Evolutionary conservation across 2,888 invertebrate genomes (phyloP), one percentile per base, ranked within the genome.

Genomic region (Eurois occulta): DNA sequence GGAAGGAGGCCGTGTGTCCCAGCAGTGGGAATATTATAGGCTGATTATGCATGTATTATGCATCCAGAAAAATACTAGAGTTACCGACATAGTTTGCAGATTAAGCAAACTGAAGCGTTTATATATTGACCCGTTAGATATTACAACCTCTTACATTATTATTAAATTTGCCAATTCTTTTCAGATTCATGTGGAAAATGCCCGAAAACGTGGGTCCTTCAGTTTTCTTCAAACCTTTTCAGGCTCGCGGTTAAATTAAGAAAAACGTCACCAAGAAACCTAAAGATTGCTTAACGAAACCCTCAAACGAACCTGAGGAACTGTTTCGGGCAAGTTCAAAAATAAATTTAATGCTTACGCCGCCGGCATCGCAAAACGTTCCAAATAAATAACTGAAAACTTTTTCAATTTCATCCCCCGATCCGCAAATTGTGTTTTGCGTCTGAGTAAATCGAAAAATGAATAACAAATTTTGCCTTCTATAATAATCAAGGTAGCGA

Each of bases 381-480:
- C 92, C 93, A 95, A 95, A 96, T 96, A 96, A 96, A 96, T 95
- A 95, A 95, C 94, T 93, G 93, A 92, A 95, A 96, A 96, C 95
- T 96, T 96, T 96, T 96, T 96, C 96, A 96, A 96, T 96, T 96
- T 95, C 95, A 95, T 93, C 94, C 93, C 91, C 88, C 94, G 93
- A 95, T 94, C 94, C 94, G 92, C 93, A 96, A 96, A 96, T 96
- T 96, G 95, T 96, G 93, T 96, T 96, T 95, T 95, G 94, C 95
- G 95, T 94, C 93, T 94, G 93, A 95, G 94, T 95, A 95, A 95
- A 95, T 95, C 94, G 93, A 91, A 94, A 91, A 95, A 95, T 94
- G 95, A 94, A 96, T 95, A 95, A 95, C 95, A 94, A 95, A 95
- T 93, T 95, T 93, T 89, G 91, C 91, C 90, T 95, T 94, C 92